These are phyloP conservation scores for Diplolepis rosae DNA, from an alignment of 2,888 invertebrate genomes.

Conservation along the genomic window DNA sequence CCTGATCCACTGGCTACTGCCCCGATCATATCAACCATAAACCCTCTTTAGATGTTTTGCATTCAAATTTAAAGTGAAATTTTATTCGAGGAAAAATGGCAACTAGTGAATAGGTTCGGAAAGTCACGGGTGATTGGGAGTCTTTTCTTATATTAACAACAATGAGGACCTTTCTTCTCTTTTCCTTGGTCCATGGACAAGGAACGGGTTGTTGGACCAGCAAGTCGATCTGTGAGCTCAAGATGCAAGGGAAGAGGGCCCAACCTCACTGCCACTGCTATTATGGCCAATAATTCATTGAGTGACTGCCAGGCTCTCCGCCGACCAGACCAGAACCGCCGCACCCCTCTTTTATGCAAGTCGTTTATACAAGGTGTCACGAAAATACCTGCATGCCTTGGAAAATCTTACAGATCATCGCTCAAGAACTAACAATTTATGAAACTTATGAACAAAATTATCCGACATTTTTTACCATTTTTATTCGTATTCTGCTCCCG, in stretches of 20 bases:
- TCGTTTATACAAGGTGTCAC: conserved; percentile 58
- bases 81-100: neutral
- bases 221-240: conserved; percentile 58
- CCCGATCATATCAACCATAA: neutral
- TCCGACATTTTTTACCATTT: too few species aligned
- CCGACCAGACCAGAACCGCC: conserved; percentile 61
- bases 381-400: conserved; percentile 52
- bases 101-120: neutral
- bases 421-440: neutral
- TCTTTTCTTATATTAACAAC: conserved; percentile 34
- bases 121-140: neutral
- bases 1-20: neutral
- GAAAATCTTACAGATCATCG: conserved; percentile 9
- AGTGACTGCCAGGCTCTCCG: conserved; percentile 71
- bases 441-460: too few species aligned
- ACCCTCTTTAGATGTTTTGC: neutral
- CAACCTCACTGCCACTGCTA: conserved; percentile 71
- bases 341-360: conserved; percentile 56
- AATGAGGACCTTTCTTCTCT: conserved; percentile 41
- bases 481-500: too few species aligned
- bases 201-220: conserved; percentile 47
- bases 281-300: conserved; percentile 74
- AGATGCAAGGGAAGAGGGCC: conserved; percentile 53
- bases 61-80: neutral
- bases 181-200: conserved; percentile 33